These are phyloP conservation scores for Drosophila takahashii DNA, from an alignment of 1,140 invertebrate species.

Conservation along the genomic window DNA sequence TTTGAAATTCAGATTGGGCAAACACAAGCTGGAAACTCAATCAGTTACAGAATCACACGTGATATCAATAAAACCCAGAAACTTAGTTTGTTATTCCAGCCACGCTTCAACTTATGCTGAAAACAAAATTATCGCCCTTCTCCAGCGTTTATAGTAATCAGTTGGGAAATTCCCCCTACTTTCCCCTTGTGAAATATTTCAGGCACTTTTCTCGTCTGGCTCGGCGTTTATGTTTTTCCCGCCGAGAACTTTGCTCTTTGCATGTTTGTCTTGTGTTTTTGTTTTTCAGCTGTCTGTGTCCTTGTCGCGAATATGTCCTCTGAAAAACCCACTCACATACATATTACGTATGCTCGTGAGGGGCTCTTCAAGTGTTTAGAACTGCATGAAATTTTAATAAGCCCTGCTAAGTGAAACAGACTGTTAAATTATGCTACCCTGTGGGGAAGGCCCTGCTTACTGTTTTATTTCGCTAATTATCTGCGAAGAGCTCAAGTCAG, in stretches of 20 bases:
- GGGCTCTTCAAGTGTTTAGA: constrained; percentile 57
- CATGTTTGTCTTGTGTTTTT: constrained; percentile 52
- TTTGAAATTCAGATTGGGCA: constrained; percentile 3
- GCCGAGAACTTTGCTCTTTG: constrained; percentile 42
- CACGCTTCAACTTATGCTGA: constrained; percentile 60
- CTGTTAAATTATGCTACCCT: constrained; percentile 55
- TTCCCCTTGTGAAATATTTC: constrained; percentile 51
- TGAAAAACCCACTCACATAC: background rate
- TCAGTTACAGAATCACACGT: constrained; percentile 31
- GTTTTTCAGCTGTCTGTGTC: constrained; percentile 37
- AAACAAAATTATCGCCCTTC: constrained; percentile 72
- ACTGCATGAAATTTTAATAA: constrained; percentile 74
- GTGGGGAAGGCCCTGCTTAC: constrained; percentile 8
- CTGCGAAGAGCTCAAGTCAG: constrained; percentile 24
- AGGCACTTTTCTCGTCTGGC: constrained; percentile 37
- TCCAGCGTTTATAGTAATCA: constrained; percentile 65
- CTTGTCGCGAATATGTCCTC: constrained; percentile 32
- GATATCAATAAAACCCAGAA: constrained; percentile 58
- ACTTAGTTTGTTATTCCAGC: constrained; percentile 47
- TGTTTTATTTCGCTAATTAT: constrained; percentile 61
- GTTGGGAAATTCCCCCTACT: constrained; percentile 22
- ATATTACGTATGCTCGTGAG: background rate
- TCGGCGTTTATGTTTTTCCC: constrained; percentile 39
- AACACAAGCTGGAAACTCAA: constrained; percentile 28
- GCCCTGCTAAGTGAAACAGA: constrained; percentile 61